Percentiles rank a stretch among this genome's conserved stretches.
These are phyloP conservation scores for Dasypus novemcinctus DNA, from an alignment of 2,113 vertebrate genomes.

Conservation along the genomic window DNA sequence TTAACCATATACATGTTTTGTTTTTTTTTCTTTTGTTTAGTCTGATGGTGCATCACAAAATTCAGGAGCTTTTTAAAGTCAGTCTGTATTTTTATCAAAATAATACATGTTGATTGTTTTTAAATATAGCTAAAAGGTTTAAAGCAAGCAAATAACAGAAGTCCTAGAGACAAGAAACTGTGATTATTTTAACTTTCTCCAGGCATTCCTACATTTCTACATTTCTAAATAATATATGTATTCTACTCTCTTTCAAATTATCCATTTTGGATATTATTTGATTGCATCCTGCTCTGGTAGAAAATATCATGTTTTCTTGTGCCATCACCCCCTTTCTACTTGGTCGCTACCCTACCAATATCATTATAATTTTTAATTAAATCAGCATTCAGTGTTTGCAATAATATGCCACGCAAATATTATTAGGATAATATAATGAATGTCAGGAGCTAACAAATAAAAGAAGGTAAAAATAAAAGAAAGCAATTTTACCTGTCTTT, in stretches of 20 bases:
- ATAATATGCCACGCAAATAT: neutral
- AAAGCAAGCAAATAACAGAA: neutral
- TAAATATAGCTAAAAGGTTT: neutral
- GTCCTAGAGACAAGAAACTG: neutral
- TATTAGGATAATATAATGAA: neutral
- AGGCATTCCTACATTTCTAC: neutral
- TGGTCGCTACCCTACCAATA: neutral
- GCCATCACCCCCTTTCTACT: neutral
- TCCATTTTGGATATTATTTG: neutral
- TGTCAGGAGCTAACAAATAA: too few species aligned
- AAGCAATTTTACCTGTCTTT: too few species aligned
- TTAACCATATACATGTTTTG: neutral
- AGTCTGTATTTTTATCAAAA: conserved; percentile 22
- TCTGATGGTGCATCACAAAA: neutral
- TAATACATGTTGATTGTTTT: neutral
- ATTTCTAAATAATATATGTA: neutral
- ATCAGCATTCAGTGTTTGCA: neutral
- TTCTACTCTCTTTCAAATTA: neutral
- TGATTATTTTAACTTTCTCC: neutral
- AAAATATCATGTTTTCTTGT: neutral
- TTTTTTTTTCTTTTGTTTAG: neutral
- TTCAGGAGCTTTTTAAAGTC: neutral
- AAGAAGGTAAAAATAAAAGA: too few species aligned
- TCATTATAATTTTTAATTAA: neutral
- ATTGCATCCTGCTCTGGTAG: neutral